Conservation (phyloP, 92 coral and sea anemone genomes). For the Epizoanthus rinbou region DNA sequence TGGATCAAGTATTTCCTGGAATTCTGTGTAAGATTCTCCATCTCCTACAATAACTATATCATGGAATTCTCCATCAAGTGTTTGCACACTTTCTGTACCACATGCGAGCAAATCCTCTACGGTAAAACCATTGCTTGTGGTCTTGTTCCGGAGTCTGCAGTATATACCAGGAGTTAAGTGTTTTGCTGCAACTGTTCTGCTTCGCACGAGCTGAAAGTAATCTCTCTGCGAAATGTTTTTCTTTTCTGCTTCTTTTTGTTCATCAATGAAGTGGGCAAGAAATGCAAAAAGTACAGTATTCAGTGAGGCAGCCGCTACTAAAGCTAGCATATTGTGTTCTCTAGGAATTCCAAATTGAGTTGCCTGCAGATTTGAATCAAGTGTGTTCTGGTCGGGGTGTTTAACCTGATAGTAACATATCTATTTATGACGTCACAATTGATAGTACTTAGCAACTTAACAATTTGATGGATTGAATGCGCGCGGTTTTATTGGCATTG, state of each 20-base stretch:
- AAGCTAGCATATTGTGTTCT: neutral
- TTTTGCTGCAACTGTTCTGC: constrained; percentile 3
- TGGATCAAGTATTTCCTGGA: constrained; percentile 43
- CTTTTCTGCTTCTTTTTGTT: neutral
- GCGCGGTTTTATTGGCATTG: no score
- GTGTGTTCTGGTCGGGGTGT: no score
- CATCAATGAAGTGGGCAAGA: neutral
- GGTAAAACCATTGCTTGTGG: constrained; percentile 48
- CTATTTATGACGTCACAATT: no score
- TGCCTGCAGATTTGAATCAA: no score
- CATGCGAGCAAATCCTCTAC: constrained; percentile 23
- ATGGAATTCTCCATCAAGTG: neutral
- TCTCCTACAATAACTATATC: constrained; percentile 42
- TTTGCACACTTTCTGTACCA: neutral
- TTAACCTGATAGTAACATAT: no score
- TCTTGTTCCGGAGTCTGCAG: constrained; percentile 45
- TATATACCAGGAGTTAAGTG: constrained; percentile 49
- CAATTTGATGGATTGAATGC: no score
- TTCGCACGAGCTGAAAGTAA: constrained; percentile 19
- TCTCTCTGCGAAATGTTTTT: neutral
- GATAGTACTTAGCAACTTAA: no score
- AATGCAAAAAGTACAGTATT: constrained; percentile 24
- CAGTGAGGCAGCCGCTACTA: neutral
- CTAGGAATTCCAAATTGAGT: no score
- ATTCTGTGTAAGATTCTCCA: constrained; percentile 46